Percentiles rank a stretch among this genome's conserved stretches.
These are phyloP conservation scores for Centrocercus urophasianus DNA, from an alignment of 2,113 vertebrate species.

Conservation along the genomic window DNA sequence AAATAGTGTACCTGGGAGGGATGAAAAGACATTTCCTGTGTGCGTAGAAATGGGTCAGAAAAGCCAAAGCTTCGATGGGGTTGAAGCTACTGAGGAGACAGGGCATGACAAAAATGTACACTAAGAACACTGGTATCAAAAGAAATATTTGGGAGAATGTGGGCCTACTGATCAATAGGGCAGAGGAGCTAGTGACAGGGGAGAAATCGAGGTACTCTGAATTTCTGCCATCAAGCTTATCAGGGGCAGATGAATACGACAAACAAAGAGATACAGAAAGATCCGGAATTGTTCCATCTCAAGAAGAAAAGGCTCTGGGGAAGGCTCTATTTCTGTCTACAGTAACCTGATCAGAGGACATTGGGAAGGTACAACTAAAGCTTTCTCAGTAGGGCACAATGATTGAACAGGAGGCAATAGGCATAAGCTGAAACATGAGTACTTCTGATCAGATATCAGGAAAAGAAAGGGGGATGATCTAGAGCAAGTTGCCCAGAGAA, in stretches of 20 bases:
- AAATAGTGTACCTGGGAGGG: accelerated
- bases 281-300: neutral
- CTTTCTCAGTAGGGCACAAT: neutral
- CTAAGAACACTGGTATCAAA: neutral
- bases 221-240: neutral
- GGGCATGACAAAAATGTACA: neutral
- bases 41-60: neutral
- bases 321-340: neutral
- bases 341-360: neutral
- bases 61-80: neutral
- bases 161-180: neutral
- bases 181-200: neutral
- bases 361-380: neutral
- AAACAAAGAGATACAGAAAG: neutral
- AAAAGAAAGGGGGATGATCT: neutral
- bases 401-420: neutral
- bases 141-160: neutral
- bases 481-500: neutral
- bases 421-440: neutral
- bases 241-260: neutral
- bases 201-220: neutral
- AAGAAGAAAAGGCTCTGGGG: neutral
- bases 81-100: neutral
- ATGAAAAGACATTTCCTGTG: neutral
- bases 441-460: neutral